Conservation (phyloP, 2,888 invertebrate genomes). For the Luperina testacea region DNA sequence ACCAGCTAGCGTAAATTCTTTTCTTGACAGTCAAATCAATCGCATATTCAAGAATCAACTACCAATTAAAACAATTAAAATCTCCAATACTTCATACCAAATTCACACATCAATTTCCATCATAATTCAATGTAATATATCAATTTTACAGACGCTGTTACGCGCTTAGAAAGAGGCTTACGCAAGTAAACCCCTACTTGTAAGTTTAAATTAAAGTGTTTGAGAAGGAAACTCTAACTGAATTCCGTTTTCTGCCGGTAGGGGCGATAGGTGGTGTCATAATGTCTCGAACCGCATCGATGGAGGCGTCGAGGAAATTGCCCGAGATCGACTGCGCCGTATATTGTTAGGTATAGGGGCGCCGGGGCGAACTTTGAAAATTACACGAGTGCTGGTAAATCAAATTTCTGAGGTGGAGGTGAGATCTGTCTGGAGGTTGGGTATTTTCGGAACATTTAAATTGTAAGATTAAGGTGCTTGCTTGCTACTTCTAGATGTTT, state of each 20-base stretch:
- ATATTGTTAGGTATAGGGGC: constrained; percentile 29
- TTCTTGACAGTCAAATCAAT: background rate
- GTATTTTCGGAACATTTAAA: background rate
- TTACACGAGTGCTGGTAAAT: constrained; percentile 31
- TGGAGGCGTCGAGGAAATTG: constrained; percentile 58
- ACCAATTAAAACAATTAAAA: constrained; percentile 13
- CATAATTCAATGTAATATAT: constrained; percentile 53
- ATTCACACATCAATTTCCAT: constrained; percentile 17
- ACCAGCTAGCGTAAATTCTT: rapidly evolving
- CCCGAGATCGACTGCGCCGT: constrained; percentile 46
- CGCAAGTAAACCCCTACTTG: constrained; percentile 53
- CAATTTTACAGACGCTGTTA: constrained; percentile 51
- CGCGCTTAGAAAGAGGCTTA: constrained; percentile 46
- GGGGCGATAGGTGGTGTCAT: constrained; percentile 50
- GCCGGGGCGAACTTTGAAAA: constrained; percentile 22
- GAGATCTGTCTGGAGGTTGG: background rate
- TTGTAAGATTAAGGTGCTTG: background rate
- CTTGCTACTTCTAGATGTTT: background rate
- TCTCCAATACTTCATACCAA: background rate
- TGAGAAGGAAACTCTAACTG: constrained; percentile 56
- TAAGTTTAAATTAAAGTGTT: constrained; percentile 62
- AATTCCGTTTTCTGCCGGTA: constrained; percentile 58
- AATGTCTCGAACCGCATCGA: constrained; percentile 54
- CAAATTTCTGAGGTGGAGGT: constrained; percentile 15
- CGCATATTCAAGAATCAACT: background rate